phyloP scores from a whole-genome alignment of 2,888 invertebrate species.

The Tiliacea citrago region DNA sequence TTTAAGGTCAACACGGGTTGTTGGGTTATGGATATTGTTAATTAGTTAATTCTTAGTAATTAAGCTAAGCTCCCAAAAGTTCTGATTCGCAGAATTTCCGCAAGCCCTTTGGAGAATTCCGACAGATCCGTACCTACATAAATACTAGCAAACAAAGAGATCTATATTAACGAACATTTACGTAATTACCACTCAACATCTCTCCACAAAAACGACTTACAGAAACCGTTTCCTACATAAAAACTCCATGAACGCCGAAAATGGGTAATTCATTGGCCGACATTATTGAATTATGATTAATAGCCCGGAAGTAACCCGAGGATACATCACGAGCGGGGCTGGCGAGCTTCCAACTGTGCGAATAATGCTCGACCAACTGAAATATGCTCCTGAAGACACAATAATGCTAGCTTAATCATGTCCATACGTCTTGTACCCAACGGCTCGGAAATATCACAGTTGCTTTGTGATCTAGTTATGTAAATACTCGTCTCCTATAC shows the following conservation, averaged over 20 bases:
- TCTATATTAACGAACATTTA: slow-evolving; percentile 30
- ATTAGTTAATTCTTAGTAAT: slow-evolving; percentile 1
- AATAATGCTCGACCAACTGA: slow-evolving; percentile 65
- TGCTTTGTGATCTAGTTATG: slow-evolving; percentile 63
- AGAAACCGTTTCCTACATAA: slow-evolving; percentile 49
- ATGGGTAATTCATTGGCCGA: slow-evolving; percentile 70
- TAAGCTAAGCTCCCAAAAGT: not conserved
- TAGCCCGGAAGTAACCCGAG: slow-evolving; percentile 72
- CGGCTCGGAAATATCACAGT: slow-evolving; percentile 72
- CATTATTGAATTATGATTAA: slow-evolving; percentile 82
- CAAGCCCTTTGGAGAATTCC: not conserved
- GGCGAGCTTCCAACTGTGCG: slow-evolving; percentile 66
- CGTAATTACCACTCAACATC: slow-evolving; percentile 49
- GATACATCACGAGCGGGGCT: slow-evolving; percentile 69
- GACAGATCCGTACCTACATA: not conserved
- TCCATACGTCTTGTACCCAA: slow-evolving; percentile 71
- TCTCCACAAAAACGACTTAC: slow-evolving; percentile 40
- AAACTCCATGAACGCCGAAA: slow-evolving; percentile 64
- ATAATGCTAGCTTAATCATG: slow-evolving; percentile 77
- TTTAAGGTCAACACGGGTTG: not conserved
- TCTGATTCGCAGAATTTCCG: slow-evolving; percentile 2
- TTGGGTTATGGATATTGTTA: not conserved
- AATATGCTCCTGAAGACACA: slow-evolving; percentile 76
- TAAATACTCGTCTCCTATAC: slow-evolving; percentile 50
- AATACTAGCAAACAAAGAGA: slow-evolving; percentile 7